Evolutionary conservation across 2,888 invertebrate species (phyloP).

Genomic region (Achlya flavicornis): DNA sequence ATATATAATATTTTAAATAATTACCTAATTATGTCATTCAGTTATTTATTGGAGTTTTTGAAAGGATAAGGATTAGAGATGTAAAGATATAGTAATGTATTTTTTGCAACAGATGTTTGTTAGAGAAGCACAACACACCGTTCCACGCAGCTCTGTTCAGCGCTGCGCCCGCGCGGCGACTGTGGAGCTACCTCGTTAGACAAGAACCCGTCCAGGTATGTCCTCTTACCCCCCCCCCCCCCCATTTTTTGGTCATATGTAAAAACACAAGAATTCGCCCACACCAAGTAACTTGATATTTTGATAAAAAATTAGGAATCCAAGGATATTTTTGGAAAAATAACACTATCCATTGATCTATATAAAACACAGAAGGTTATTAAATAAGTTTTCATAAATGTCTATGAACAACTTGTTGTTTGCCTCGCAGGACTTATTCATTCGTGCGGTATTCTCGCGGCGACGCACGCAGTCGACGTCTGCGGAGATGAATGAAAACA

Average conservation of each 20-base stretch:
- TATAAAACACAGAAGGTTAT: no score
- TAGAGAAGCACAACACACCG: conserved; percentile 97
- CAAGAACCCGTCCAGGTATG: conserved; percentile 93
- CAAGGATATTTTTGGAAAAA: no score
- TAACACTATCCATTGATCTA: no score
- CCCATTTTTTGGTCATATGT: no score
- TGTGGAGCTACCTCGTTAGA: conserved; percentile 97
- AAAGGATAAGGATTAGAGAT: not conserved
- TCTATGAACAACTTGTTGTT: not conserved
- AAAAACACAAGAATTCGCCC: no score
- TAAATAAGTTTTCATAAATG: no score
- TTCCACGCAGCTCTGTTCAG: conserved; percentile 90
- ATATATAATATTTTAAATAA: no score
- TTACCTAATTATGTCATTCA: no score
- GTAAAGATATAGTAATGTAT: not conserved
- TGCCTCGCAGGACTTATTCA: conserved; percentile 89
- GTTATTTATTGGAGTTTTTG: no score
- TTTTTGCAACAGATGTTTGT: conserved; percentile 85
- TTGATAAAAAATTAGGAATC: no score
- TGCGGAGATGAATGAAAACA: conserved; percentile 36
- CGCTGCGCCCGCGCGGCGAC: conserved; percentile 89
- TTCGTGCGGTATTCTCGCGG: conserved; percentile 96
- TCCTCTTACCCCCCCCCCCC: not conserved
- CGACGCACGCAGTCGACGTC: conserved; percentile 82
- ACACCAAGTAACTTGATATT: no score